Percentiles rank a stretch among this genome's conserved stretches.
Conservation (phyloP, 2,888 invertebrate species). For the Synanthedon formicaeformis region DNA sequence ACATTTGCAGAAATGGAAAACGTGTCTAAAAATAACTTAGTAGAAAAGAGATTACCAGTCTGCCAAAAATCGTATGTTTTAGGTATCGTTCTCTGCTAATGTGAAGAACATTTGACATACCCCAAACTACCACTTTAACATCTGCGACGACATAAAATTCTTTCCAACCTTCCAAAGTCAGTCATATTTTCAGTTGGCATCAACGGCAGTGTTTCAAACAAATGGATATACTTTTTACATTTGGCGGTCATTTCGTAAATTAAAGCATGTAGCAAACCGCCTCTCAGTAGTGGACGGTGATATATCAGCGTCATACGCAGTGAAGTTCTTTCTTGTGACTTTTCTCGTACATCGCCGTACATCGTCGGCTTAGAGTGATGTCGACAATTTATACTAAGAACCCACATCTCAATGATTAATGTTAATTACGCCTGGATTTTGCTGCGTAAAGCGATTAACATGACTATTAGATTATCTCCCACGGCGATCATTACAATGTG, state of each 20-base stretch:
- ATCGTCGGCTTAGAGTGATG: conserved; percentile 30
- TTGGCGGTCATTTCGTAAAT: not conserved
- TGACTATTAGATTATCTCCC: conserved; percentile 46
- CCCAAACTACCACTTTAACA: no score
- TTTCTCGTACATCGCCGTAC: not conserved
- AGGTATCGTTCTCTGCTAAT: no score
- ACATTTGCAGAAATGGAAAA: no score
- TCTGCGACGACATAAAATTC: no score
- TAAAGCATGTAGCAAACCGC: not conserved
- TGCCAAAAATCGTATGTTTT: no score
- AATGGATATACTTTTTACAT: no score
- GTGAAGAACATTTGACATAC: no score
- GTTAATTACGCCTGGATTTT: conserved; percentile 59
- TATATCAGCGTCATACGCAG: not conserved
- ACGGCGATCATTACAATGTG: conserved; percentile 34
- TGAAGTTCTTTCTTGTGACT: not conserved
- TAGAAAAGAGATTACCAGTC: no score
- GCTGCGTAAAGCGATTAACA: conserved; percentile 48
- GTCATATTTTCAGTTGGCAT: no score
- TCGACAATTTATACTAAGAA: conserved; percentile 44
- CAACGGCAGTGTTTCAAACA: no score
- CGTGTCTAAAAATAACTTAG: no score
- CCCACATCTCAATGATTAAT: conserved; percentile 57
- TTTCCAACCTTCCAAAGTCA: no score
- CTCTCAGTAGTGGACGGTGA: not conserved